Base-by-base conservation (phyloP, 2,797 vertebrate species). In the Clarias pachynema region DNA sequence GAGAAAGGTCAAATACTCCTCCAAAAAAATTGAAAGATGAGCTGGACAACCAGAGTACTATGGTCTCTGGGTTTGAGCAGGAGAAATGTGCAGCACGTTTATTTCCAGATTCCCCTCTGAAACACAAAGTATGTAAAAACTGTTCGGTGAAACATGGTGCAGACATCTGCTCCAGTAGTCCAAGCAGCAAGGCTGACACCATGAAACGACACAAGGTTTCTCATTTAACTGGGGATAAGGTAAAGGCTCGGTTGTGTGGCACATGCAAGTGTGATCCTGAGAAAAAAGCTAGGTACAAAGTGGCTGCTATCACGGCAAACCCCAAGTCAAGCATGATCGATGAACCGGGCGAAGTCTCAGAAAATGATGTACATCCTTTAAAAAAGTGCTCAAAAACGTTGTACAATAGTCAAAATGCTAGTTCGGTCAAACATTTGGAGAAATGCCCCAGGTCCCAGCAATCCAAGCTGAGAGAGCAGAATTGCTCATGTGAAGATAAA, bases 331-430 rank as follows among this genome's bases (percentile, higher is more conserved):
- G 22, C 0, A 84, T 86, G 4, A 90, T 81, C 0, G 89, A 94
- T 77, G 89, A 87, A 60, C 91, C 86, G 20, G 91, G 90, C 0
- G 93, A 94, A 0, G 92, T 91, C 0, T 92, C 91, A 4, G 93
- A 94, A 53, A 94, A 93, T 83, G 72, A 92, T 29, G 90, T 86
- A 0, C 83, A 87, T 40, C 77, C 20, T 57, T 29, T 44, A 1
- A 92, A 91, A 29, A 87, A 87, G 90, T 86, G 83, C 62, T 5
- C 10, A 20, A 86, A 84, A 84, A 90, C 68, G 53, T 49, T 81
- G 26, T 24, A 49, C 2, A 0, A 83, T 5, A 5, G 83, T 4
- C 91, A 91, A 83, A 93, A 84, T 81, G 87, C 86, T 0, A 84
- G 91, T 29, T 84, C 81, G 0, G 86, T 86, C 14, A 93, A 89